phyloP scores from a whole-genome alignment of 2,113 vertebrate genomes.

The Hystrix brachyura region DNA sequence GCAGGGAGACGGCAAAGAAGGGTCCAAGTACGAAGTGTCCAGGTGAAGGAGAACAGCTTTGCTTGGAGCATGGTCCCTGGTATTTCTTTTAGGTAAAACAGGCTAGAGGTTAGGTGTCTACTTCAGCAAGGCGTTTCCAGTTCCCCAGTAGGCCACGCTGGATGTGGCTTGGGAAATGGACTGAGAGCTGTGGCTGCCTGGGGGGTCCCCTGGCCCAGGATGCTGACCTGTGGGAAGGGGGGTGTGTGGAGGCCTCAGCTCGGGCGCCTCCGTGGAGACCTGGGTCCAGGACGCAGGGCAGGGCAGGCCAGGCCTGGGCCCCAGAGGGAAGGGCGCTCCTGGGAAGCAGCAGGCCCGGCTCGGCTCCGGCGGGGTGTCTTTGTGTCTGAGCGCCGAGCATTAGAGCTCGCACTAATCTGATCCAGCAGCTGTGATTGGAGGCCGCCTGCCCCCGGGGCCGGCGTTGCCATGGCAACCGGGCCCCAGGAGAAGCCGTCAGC shows the following conservation, averaged over 20 bases:
- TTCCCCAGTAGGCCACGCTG: neutral
- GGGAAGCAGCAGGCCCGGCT: slow-evolving; percentile 84
- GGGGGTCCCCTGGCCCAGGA: neutral
- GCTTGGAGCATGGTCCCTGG: neutral
- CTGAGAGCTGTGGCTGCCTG: neutral
- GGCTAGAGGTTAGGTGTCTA: neutral
- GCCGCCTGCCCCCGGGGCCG: slow-evolving; percentile 87
- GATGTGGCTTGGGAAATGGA: slow-evolving; percentile 26
- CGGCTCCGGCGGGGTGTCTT: slow-evolving; percentile 89
- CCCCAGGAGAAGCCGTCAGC: slow-evolving; percentile 88
- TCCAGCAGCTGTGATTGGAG: slow-evolving; percentile 90
- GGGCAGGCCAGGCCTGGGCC: slow-evolving; percentile 84
- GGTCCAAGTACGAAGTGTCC: neutral
- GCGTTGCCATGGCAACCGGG: slow-evolving; percentile 88
- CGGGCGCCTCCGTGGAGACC: slow-evolving; percentile 59
- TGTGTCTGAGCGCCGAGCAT: slow-evolving; percentile 86
- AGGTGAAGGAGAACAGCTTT: neutral
- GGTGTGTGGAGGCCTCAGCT: slow-evolving; percentile 45
- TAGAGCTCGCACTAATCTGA: slow-evolving; percentile 88
- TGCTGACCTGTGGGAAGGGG: slow-evolving; percentile 8
- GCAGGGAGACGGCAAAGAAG: neutral
- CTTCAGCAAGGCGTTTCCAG: neutral
- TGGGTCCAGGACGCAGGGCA: slow-evolving; percentile 58
- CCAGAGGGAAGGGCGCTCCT: slow-evolving; percentile 88
- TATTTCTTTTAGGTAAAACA: neutral